phyloP scores from a whole-genome alignment of 1,140 invertebrate genomes.

The Euura lappo region DNA sequence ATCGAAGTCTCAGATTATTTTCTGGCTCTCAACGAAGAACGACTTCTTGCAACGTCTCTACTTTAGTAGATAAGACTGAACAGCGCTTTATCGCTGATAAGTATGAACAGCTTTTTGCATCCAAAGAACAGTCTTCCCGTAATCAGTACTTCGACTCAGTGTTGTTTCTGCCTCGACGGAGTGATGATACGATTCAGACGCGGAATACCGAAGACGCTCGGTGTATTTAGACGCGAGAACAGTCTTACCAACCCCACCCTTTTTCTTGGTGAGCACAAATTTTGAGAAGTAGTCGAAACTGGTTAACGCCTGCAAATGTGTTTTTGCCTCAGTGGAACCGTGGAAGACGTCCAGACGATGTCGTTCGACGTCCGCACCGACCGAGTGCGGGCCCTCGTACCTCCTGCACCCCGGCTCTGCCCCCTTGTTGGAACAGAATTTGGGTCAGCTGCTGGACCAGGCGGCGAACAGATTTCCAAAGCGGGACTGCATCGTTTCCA shows the following conservation, averaged over 20 bases:
- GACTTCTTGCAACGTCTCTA: too few relatives aligned
- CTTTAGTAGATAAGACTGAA: too few relatives aligned
- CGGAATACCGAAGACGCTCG: neutral
- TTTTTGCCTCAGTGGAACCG: too few relatives aligned
- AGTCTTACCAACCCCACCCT: neutral
- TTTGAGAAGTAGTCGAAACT: neutral
- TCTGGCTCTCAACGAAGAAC: too few relatives aligned
- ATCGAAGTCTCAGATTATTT: too few relatives aligned
- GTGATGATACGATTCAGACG: neutral
- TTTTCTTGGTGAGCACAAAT: neutral
- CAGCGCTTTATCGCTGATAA: too few relatives aligned
- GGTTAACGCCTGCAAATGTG: too few relatives aligned
- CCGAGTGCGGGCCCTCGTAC: constrained; percentile 32
- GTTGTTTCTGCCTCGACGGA: neutral
- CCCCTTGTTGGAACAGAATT: constrained; percentile 66
- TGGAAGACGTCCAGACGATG: neutral
- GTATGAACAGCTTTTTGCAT: too few relatives aligned
- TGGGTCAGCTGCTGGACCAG: constrained; percentile 68
- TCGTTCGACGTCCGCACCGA: neutral
- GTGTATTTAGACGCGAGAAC: neutral
- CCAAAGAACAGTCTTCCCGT: neutral
- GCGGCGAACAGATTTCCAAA: constrained; percentile 64
- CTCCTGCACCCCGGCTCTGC: constrained; percentile 59
- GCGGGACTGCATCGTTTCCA: constrained; percentile 66
- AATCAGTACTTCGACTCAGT: neutral